phyloP scores from a whole-genome alignment of 1,140 invertebrate species.

The Idris sp. region DNA sequence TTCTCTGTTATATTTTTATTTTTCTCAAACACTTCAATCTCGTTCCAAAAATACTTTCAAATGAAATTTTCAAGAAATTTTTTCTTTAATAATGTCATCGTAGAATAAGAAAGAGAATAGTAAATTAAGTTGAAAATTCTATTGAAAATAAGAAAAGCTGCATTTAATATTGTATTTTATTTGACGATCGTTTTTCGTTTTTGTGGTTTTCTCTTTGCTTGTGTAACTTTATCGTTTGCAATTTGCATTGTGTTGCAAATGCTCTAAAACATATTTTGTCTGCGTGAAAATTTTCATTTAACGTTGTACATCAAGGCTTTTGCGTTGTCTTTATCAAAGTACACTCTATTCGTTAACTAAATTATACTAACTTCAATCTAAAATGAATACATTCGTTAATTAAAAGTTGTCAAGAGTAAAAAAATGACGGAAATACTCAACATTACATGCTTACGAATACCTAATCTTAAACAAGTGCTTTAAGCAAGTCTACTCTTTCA shows the following conservation, averaged over 20 bases:
- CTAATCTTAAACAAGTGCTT: conserved; percentile 15
- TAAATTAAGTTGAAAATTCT: neutral
- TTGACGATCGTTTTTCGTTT: conserved; percentile 12
- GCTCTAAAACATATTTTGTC: conserved; percentile 32
- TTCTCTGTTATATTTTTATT: neutral
- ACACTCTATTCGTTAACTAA: conserved; percentile 36
- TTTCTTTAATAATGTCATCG: conserved; percentile 1
- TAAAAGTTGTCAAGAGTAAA: conserved; percentile 31
- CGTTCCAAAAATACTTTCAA: conserved; percentile 1
- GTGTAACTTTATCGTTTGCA: conserved; percentile 32
- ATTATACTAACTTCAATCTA: conserved; percentile 38
- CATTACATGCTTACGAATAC: conserved; percentile 15
- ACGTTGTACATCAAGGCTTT: conserved; percentile 28
- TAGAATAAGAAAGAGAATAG: neutral
- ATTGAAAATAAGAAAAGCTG: neutral
- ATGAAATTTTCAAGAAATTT: neutral
- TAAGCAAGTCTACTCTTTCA: conserved; percentile 7
- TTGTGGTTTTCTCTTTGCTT: conserved; percentile 12
- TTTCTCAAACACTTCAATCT: neutral
- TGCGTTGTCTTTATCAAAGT: conserved; percentile 37
- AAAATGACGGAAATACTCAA: conserved; percentile 15
- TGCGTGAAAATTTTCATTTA: conserved; percentile 38
- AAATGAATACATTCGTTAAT: conserved; percentile 30
- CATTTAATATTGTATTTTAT: conserved; percentile 16
- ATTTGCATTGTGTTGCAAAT: conserved; percentile 44